phyloP scores from a whole-genome alignment of 2,888 invertebrate genomes.

The Tachina lurida region DNA sequence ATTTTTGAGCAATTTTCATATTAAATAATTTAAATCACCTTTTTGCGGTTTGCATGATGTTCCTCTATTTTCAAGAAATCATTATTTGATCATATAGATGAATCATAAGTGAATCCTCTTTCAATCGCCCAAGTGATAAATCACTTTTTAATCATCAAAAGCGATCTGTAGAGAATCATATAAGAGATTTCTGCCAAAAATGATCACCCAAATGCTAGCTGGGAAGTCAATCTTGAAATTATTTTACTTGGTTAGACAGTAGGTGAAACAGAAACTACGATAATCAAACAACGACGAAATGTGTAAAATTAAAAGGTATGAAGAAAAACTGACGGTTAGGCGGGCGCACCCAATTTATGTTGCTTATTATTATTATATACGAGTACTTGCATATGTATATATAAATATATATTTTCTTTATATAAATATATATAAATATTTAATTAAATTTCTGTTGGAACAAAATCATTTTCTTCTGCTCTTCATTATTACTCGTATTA shows the following conservation, averaged over 20 bases:
- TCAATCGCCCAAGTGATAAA: no score
- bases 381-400: slow-evolving; percentile 25
- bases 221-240: slow-evolving; percentile 56
- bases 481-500: neutral
- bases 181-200: no score
- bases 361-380: slow-evolving; percentile 18
- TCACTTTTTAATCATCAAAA: no score
- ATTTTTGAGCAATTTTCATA: no score
- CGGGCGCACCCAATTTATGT: slow-evolving; percentile 70
- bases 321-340: slow-evolving; percentile 20
- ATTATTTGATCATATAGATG: no score
- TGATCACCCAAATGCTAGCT: no score
- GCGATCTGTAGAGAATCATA: no score
- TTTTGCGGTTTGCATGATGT: no score
- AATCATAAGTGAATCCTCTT: no score
- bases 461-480: slow-evolving; percentile 35
- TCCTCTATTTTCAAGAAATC: no score
- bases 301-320: neutral
- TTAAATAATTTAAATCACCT: no score
- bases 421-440: slow-evolving; percentile 66
- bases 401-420: slow-evolving; percentile 65
- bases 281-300: slow-evolving; percentile 49
- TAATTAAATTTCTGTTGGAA: slow-evolving; percentile 62
- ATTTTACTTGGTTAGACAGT: slow-evolving; percentile 30
- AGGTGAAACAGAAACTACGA: slow-evolving; percentile 28